These are phyloP conservation scores for Drosophila algonquin DNA, from an alignment of 2,888 invertebrate species.

Conservation along the genomic window DNA sequence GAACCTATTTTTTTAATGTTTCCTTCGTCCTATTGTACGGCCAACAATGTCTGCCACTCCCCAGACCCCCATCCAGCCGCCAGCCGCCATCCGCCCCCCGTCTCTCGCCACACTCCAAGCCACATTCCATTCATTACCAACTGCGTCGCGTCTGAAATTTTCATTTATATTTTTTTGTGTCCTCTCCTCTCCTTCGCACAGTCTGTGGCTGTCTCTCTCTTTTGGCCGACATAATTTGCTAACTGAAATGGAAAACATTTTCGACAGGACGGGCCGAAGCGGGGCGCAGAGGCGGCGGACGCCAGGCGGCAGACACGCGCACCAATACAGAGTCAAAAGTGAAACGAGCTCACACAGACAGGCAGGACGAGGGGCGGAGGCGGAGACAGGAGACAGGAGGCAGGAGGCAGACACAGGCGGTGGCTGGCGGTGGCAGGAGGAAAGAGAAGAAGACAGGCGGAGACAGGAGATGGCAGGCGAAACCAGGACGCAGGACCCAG, in stretches of 20 bases:
- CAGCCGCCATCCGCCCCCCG: no score
- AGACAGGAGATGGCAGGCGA: conserved; percentile 4
- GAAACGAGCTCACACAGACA: conserved; percentile 45
- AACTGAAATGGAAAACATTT: conserved; percentile 80
- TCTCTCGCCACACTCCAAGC: neutral
- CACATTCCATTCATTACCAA: conserved; percentile 45
- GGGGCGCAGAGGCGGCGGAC: conserved; percentile 30
- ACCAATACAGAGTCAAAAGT: conserved; percentile 63
- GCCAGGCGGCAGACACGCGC: conserved; percentile 75
- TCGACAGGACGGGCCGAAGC: conserved; percentile 75
- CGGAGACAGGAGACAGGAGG: conserved; percentile 16
- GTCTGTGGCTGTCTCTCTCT: conserved; percentile 32
- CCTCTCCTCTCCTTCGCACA: conserved; percentile 19
- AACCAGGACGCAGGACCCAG: conserved; percentile 7
- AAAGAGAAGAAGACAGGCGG: conserved; percentile 33
- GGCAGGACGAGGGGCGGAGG: conserved; percentile 20
- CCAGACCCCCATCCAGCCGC: conserved; percentile 29
- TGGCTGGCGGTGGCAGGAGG: neutral
- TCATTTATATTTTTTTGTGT: conserved; percentile 67
- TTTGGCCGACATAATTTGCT: conserved; percentile 81
- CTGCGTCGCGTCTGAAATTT: conserved; percentile 76
- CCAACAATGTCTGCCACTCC: conserved; percentile 49
- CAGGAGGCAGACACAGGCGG: conserved; percentile 1
- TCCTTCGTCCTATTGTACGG: conserved; percentile 54
- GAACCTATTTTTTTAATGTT: conserved; percentile 51